A percentile compares a stretch with the other conserved stretches of the same genome.
phyloP scores from a whole-genome alignment of 1,140 invertebrate genomes.

The Patella vulgata region DNA sequence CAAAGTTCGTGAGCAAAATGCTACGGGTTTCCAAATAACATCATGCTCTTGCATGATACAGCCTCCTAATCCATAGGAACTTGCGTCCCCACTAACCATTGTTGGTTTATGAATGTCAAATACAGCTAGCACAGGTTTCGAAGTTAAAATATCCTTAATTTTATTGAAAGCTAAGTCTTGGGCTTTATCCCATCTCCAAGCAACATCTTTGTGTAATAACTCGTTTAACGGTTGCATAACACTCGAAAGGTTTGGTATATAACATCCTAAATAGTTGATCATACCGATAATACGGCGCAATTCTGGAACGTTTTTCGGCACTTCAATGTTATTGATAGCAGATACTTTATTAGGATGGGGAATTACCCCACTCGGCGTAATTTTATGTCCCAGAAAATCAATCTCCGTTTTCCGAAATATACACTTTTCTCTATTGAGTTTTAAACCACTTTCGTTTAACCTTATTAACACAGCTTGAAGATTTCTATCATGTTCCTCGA shows the following conservation, averaged over 20 bases:
- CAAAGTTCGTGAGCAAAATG: constrained; percentile 36
- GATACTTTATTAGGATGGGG: constrained; percentile 57
- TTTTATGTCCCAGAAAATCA: constrained; percentile 24
- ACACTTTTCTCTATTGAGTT: constrained; percentile 61
- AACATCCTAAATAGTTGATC: constrained; percentile 25
- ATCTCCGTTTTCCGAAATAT: constrained; percentile 35
- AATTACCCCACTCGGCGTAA: constrained; percentile 47
- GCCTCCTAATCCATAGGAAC: constrained; percentile 36
- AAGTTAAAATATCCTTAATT: constrained; percentile 17
- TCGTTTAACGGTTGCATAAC: constrained; percentile 16
- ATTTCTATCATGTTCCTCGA: constrained; percentile 34
- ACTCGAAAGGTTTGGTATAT: constrained; percentile 17
- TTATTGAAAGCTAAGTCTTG: constrained; percentile 19
- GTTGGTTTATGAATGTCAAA: constrained; percentile 25
- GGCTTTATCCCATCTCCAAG: constrained; percentile 20
- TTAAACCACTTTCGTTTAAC: constrained; percentile 43
- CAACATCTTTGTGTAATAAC: constrained; percentile 21
- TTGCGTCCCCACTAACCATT: constrained; percentile 29
- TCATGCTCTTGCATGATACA: constrained; percentile 22
- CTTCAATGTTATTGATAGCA: constrained; percentile 34
- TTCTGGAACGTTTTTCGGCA: constrained; percentile 41
- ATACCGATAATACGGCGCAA: constrained; percentile 9
- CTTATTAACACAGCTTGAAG: constrained; percentile 41
- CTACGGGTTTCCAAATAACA: constrained; percentile 23
- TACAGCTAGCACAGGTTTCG: constrained; percentile 20